Percentiles rank a stretch among this genome's conserved stretches.
These are phyloP conservation scores for Hedya salicella DNA, from an alignment of 2,888 invertebrate species.

Conservation along the genomic window DNA sequence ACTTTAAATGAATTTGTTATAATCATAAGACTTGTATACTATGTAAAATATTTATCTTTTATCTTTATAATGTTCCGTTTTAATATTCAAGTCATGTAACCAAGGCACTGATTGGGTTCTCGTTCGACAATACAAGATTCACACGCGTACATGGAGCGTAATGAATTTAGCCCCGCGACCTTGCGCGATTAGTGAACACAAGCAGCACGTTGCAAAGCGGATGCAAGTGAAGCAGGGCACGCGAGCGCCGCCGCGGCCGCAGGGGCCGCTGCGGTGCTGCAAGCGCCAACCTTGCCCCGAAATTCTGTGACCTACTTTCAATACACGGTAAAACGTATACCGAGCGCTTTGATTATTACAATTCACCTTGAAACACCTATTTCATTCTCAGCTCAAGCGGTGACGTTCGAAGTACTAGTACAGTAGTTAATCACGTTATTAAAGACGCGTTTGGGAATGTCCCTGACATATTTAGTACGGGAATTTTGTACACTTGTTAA, in stretches of 20 bases:
- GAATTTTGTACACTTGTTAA: slow-evolving; percentile 6
- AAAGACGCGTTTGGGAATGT: slow-evolving; percentile 20
- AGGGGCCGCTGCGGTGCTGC: slow-evolving; percentile 56
- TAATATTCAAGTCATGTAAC: slow-evolving; percentile 15
- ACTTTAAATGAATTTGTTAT: too few relatives aligned
- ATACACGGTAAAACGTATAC: slow-evolving; percentile 72
- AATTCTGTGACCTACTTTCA: slow-evolving; percentile 81
- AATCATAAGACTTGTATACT: background rate
- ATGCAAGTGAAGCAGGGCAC: slow-evolving; percentile 72
- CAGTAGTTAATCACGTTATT: slow-evolving; percentile 9
- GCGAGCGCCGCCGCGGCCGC: slow-evolving; percentile 57
- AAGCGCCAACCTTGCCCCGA: slow-evolving; percentile 79
- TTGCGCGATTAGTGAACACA: slow-evolving; percentile 75
- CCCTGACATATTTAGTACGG: slow-evolving; percentile 2
- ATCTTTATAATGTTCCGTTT: too few relatives aligned
- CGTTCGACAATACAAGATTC: slow-evolving; percentile 3
- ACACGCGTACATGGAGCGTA: slow-evolving; percentile 48
- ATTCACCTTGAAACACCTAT: slow-evolving; percentile 62
- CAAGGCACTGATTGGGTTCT: slow-evolving; percentile 8
- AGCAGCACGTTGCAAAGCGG: slow-evolving; percentile 72
- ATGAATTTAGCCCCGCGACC: slow-evolving; percentile 73
- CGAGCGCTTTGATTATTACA: slow-evolving; percentile 70
- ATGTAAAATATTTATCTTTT: slow-evolving; percentile 2
- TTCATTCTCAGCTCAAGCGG: slow-evolving; percentile 45
- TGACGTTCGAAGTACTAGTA: slow-evolving; percentile 14